These are phyloP conservation scores for Zeuzera pyrina DNA, from an alignment of 2,888 invertebrate genomes.

Conservation along the genomic window DNA sequence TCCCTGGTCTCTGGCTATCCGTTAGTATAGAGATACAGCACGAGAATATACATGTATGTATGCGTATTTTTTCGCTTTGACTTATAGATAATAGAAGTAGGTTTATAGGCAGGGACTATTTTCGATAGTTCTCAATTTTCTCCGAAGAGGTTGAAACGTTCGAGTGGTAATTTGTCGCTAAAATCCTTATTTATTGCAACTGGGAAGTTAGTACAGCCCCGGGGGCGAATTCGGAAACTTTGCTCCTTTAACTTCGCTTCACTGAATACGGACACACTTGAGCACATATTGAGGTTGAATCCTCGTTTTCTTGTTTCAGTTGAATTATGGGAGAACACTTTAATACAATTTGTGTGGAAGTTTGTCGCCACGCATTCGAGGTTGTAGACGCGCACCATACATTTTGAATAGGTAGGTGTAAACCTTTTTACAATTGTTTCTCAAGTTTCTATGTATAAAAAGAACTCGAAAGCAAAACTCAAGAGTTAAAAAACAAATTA, in stretches of 20 bases:
- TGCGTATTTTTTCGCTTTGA: no score
- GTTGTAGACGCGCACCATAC: no score
- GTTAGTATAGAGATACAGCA: no score
- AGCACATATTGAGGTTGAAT: conserved; percentile 68
- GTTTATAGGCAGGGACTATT: no score
- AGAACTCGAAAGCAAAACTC: no score
- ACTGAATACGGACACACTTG: conserved; percentile 62
- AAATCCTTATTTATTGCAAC: conserved; percentile 72
- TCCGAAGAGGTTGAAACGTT: conserved; percentile 45
- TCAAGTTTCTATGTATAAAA: no score
- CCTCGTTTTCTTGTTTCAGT: conserved; percentile 58
- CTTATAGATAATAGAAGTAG: no score
- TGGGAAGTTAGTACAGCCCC: conserved; percentile 64
- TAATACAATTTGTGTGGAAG: conserved; percentile 40
- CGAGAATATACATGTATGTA: no score
- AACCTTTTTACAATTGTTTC: no score
- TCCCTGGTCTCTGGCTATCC: no score
- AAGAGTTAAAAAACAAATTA: no score
- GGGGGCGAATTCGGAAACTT: conserved; percentile 61
- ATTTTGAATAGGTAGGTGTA: no score
- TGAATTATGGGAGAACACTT: conserved; percentile 54
- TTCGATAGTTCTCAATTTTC: conserved; percentile 52
- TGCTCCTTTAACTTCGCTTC: conserved; percentile 65
- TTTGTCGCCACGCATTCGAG: conserved; percentile 22
- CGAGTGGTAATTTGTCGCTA: conserved; percentile 69